Evolutionary conservation across 2,888 invertebrate species (phyloP).

Genomic region (Prosapia bicincta): DNA sequence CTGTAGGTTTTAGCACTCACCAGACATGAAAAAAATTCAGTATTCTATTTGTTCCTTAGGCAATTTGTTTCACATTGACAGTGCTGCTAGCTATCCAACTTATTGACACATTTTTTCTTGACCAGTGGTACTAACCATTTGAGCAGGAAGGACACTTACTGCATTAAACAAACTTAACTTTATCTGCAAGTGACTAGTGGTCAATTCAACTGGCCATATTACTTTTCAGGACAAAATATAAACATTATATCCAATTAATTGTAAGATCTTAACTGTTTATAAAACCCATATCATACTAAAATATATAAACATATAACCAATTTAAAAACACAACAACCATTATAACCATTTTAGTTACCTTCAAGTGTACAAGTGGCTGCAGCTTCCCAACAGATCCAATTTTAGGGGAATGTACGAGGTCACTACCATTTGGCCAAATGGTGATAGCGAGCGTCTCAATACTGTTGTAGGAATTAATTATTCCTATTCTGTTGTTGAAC

Average conservation of each 20-base stretch:
- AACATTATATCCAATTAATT: background rate
- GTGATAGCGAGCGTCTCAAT: background rate
- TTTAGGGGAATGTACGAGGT: background rate
- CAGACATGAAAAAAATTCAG: too few relatives aligned
- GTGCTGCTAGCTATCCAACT: too few relatives aligned
- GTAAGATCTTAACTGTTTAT: background rate
- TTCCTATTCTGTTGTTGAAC: background rate
- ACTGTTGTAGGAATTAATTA: background rate
- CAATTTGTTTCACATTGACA: too few relatives aligned
- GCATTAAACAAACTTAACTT: too few relatives aligned
- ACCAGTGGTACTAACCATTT: too few relatives aligned
- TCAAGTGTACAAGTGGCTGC: background rate
- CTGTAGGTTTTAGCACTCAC: too few relatives aligned
- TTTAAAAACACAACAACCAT: background rate
- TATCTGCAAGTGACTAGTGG: background rate
- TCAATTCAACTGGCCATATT: background rate
- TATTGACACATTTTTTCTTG: too few relatives aligned
- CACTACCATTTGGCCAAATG: background rate
- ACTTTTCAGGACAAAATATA: background rate
- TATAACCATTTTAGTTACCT: too few relatives aligned
- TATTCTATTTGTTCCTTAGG: too few relatives aligned
- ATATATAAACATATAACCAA: background rate
- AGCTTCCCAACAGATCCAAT: background rate
- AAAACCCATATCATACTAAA: too few relatives aligned
- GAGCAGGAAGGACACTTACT: too few relatives aligned